Evolutionary conservation across 2,113 vertebrate genomes (phyloP).

Genomic region (Rhineura floridana): DNA sequence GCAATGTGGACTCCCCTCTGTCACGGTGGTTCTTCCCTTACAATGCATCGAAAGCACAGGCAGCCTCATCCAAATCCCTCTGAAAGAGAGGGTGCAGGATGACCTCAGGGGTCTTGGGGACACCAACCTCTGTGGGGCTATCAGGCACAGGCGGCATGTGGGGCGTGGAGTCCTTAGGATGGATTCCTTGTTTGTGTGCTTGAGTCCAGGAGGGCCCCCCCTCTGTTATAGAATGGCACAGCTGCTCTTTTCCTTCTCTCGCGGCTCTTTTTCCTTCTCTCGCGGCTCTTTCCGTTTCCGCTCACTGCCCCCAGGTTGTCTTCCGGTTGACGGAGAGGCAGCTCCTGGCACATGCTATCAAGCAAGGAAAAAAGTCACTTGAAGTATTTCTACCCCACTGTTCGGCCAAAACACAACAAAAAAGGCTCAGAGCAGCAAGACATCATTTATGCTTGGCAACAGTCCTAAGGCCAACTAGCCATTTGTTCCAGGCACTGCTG

Average conservation of each 20-base stretch:
- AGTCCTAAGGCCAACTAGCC: too few relatives aligned
- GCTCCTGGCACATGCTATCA: conserved; percentile 69
- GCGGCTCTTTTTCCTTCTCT: conserved; percentile 87
- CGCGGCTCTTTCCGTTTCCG: conserved; percentile 88
- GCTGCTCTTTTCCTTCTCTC: conserved; percentile 86
- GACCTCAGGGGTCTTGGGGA: conserved; percentile 30
- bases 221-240: conserved; percentile 92
- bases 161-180: conserved; percentile 75
- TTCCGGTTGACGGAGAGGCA: conserved; percentile 82
- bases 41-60: conserved; percentile 78
- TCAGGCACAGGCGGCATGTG: conserved; percentile 97
- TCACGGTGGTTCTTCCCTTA: conserved; percentile 67
- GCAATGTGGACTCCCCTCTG: conserved; percentile 72
- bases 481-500: not conserved
- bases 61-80: conserved; percentile 58
- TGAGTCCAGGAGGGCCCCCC: conserved; percentile 68
- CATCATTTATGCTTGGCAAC: not conserved
- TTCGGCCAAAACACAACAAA: not conserved
- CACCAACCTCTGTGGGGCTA: conserved; percentile 74
- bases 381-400: not conserved
- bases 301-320: conserved; percentile 83
- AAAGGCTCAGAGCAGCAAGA: not conserved
- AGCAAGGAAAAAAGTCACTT: not conserved
- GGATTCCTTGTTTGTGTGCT: conserved; percentile 66
- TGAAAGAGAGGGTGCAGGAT: not conserved